phyloP scores from a whole-genome alignment of 2,113 vertebrate species.

The Festucalex cinctus region DNA sequence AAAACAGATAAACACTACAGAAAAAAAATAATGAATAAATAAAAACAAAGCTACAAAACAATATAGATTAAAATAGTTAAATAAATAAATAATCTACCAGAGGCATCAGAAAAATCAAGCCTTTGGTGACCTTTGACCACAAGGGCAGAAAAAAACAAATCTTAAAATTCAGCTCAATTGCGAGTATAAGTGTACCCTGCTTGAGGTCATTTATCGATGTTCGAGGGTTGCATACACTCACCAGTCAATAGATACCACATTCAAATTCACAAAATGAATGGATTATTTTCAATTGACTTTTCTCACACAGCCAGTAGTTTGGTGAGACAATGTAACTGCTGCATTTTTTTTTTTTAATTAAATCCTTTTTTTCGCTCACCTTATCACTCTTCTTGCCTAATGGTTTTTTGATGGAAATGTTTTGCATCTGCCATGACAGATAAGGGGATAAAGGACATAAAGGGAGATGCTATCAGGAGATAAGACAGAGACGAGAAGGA shows the following conservation, averaged over 20 bases:
- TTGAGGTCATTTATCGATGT: conserved; percentile 30
- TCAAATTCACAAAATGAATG: neutral
- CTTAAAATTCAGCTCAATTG: too few species aligned
- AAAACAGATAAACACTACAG: too few species aligned
- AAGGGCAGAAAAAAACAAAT: too few species aligned
- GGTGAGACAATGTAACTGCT: neutral
- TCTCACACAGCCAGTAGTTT: too few species aligned
- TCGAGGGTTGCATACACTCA: neutral
- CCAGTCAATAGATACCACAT: neutral
- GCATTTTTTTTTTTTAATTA: neutral
- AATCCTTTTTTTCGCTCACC: neutral
- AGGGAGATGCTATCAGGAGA: conserved; percentile 35
- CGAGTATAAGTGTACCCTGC: too few species aligned
- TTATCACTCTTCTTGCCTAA: conserved; percentile 11
- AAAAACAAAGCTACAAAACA: too few species aligned
- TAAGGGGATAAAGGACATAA: conserved; percentile 44
- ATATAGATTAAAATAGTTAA: too few species aligned
- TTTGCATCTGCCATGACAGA: conserved; percentile 43
- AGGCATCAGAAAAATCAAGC: too few species aligned
- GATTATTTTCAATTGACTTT: neutral
- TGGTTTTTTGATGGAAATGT: conserved; percentile 16
- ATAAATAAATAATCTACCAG: too few species aligned
- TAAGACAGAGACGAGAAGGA: conserved; percentile 19
- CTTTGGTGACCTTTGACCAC: too few species aligned
- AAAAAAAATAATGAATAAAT: too few species aligned